These are phyloP conservation scores for Antennarius maculatus DNA, from an alignment of 2,797 vertebrate species.

Conservation along the genomic window DNA sequence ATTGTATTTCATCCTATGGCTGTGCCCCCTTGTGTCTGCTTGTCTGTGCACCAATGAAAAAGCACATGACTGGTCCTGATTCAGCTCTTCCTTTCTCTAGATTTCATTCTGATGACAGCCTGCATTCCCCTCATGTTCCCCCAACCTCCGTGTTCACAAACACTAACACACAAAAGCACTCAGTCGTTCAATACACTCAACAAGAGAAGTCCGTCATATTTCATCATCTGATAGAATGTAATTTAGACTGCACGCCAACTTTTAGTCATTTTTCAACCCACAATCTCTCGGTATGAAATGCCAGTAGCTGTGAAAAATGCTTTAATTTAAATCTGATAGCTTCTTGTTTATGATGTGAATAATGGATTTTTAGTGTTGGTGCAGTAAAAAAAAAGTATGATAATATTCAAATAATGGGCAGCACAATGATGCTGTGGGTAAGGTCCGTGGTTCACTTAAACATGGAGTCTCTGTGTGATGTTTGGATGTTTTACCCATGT, in stretches of 20 bases:
- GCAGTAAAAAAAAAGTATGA: not conserved
- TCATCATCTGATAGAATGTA: conserved; percentile 5
- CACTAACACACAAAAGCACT: conserved; percentile 53
- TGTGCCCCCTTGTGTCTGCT: conserved; percentile 24
- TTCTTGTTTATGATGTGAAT: not conserved
- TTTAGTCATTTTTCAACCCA: conserved; percentile 2
- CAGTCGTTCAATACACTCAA: conserved; percentile 33
- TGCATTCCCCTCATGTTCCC: conserved; percentile 76
- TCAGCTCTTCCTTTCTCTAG: conserved; percentile 80
- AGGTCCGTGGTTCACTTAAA: too few species aligned
- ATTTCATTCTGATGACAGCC: conserved; percentile 82
- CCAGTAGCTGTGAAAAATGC: not conserved
- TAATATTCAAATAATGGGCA: not conserved
- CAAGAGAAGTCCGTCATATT: conserved; percentile 10
- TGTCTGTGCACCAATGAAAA: conserved; percentile 49
- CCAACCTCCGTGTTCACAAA: conserved; percentile 50
- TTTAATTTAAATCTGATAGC: not conserved
- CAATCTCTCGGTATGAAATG: not conserved
- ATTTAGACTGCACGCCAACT: not conserved
- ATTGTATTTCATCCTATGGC: conserved; percentile 31
- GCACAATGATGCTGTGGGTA: too few species aligned
- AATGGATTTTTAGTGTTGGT: not conserved
- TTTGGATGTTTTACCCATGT: too few species aligned
- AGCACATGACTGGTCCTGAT: conserved; percentile 79
- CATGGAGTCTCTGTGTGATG: too few species aligned